Percentiles rank a stretch among this genome's conserved stretches.
Conservation (phyloP, 2,888 invertebrate genomes). For the Hirtodrosophila duncani region DNA sequence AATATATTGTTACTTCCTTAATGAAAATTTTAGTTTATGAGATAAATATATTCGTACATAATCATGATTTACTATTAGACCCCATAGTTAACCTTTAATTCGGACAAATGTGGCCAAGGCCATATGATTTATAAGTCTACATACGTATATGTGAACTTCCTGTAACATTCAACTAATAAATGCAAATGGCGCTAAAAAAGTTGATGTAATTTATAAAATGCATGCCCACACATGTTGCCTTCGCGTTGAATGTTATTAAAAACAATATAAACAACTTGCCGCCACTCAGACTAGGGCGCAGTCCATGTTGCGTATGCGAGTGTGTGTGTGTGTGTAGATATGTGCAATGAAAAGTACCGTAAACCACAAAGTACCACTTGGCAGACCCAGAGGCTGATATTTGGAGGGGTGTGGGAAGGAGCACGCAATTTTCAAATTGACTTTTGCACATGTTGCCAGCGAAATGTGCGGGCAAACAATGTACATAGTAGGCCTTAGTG, state of each 20-base stretch:
- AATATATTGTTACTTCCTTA: no score
- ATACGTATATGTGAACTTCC: conserved; percentile 30
- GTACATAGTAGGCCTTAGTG: conserved; percentile 25
- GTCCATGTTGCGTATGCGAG: conserved; percentile 22
- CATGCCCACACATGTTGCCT: conserved; percentile 56
- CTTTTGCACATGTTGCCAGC: conserved; percentile 70
- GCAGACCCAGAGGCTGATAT: conserved; percentile 17
- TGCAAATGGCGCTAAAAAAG: conserved; percentile 31
- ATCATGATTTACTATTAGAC: conserved; percentile 12
- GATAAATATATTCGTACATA: no score
- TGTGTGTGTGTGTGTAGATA: conserved; percentile 44
- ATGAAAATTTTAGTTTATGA: conserved; percentile 17
- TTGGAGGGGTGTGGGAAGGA: conserved; percentile 30
- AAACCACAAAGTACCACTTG: conserved; percentile 64
- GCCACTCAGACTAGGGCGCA: background rate
- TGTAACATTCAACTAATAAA: conserved; percentile 40
- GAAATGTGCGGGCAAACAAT: conserved; percentile 57
- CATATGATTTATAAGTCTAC: conserved; percentile 23
- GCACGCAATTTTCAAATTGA: conserved; percentile 72
- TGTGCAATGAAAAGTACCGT: conserved; percentile 45
- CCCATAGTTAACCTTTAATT: conserved; percentile 15
- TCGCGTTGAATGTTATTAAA: conserved; percentile 62
- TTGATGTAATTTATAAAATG: conserved; percentile 57
- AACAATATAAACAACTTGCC: conserved; percentile 68
- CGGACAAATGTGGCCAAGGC: conserved; percentile 15